Evolutionary conservation across 2,113 vertebrate genomes (phyloP).

Genomic region (Saguinus midas): DNA sequence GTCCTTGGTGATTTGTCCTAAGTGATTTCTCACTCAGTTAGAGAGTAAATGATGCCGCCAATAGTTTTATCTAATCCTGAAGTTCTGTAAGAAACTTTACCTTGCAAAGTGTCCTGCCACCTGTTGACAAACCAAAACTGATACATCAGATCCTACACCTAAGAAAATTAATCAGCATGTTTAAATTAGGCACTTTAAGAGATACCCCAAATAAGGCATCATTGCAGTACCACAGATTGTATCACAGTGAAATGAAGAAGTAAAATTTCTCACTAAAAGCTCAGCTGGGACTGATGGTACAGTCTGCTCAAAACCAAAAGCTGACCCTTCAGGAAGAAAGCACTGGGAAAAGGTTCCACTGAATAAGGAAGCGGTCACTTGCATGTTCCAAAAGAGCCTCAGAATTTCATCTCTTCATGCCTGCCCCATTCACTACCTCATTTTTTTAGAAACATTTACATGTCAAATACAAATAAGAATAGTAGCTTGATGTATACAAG

Average conservation of each 20-base stretch:
- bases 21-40: not conserved
- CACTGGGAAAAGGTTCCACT: not conserved
- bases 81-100: not conserved
- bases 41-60: not conserved
- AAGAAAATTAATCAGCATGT: not conserved
- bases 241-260: not conserved
- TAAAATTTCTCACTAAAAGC: not conserved
- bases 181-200: conserved; percentile 5
- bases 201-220: not conserved
- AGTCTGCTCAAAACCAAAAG: not conserved
- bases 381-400: not conserved
- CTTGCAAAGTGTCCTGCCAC: not conserved
- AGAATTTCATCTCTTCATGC: not conserved
- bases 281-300: not conserved
- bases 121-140: not conserved
- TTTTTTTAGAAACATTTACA: not conserved
- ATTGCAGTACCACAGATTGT: not conserved
- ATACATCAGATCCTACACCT: not conserved
- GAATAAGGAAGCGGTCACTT: not conserved
- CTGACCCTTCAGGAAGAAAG: not conserved
- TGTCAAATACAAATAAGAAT: not conserved
- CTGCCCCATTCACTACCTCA: not conserved
- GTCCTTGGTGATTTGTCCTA: not conserved
- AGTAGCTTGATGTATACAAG: not conserved
- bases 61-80: not conserved